Evolutionary conservation across 2,888 invertebrate genomes (phyloP).

Genomic region (Agrochola lychnidis): DNA sequence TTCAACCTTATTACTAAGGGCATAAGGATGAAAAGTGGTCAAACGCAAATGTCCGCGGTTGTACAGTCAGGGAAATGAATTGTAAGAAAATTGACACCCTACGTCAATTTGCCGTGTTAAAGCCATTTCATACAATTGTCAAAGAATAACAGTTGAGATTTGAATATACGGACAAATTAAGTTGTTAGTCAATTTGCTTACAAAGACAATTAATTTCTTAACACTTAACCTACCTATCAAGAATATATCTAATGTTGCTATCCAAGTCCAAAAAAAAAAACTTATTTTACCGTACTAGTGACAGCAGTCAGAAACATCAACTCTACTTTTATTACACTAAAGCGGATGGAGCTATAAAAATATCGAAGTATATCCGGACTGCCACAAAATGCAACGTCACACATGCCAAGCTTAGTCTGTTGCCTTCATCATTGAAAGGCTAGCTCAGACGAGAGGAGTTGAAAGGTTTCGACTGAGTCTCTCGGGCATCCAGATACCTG

Average conservation of each 20-base stretch:
- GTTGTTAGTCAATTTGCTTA: too few species aligned
- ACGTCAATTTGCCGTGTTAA: too few species aligned
- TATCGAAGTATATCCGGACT: neutral
- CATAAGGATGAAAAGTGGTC: too few species aligned
- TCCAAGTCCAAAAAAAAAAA: neutral
- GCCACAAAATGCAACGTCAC: neutral
- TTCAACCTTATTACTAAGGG: too few species aligned
- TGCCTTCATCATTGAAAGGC: neutral
- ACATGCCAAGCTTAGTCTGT: neutral
- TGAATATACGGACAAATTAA: too few species aligned
- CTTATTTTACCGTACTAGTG: neutral
- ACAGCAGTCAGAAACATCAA: neutral
- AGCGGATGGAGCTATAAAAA: neutral
- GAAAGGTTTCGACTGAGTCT: constrained; percentile 25
- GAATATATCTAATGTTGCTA: too few species aligned
- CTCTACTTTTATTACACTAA: neutral
- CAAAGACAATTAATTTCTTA: too few species aligned
- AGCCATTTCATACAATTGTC: neutral
- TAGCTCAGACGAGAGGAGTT: constrained; percentile 7
- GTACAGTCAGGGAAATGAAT: neutral
- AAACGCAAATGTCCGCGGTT: too few species aligned
- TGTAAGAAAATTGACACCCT: neutral
- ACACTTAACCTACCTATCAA: too few species aligned
- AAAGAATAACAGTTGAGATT: too few species aligned
- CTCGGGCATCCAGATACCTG: constrained; percentile 6